Evolutionary conservation across 2,113 vertebrate species (phyloP).

Genomic region (Eublepharis macularius): DNA sequence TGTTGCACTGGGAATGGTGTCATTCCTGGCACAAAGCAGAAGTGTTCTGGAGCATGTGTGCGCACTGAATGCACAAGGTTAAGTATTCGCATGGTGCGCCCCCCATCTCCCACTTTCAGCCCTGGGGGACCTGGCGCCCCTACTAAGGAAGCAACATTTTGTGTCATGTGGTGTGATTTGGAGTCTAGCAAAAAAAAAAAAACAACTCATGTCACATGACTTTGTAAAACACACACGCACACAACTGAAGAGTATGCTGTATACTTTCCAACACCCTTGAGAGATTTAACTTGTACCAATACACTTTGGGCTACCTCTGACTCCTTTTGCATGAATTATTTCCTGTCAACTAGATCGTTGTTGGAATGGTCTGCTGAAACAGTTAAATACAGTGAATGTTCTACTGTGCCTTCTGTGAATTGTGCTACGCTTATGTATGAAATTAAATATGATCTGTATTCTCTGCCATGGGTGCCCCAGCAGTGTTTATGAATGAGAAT

Average conservation of each 20-base stretch:
- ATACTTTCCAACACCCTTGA: not conserved
- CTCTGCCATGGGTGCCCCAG: not conserved
- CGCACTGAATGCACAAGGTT: no score
- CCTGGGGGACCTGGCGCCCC: no score
- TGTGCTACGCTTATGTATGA: conserved; percentile 13
- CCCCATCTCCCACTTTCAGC: no score
- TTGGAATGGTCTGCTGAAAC: conserved; percentile 32
- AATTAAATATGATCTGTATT: conserved; percentile 1
- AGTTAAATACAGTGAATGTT: not conserved
- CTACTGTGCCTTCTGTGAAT: not conserved
- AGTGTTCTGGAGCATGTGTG: no score
- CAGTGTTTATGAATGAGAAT: conserved; percentile 7
- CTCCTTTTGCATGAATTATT: conserved; percentile 33
- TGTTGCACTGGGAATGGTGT: no score
- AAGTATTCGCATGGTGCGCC: no score
- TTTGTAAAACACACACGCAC: not conserved
- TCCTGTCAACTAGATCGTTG: conserved; percentile 29
- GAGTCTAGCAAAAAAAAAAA: conserved; percentile 16
- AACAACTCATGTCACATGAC: conserved; percentile 8
- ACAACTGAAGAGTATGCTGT: not conserved
- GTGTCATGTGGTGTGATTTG: not conserved
- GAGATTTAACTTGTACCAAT: not conserved
- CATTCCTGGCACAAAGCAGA: no score
- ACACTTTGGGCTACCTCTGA: not conserved
- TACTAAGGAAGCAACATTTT: conserved; percentile 29